Percentiles rank a stretch among this genome's conserved stretches.
Evolutionary conservation across 2,888 invertebrate genomes (phyloP).

Genomic region (Caenorhabditis sp.): DNA sequence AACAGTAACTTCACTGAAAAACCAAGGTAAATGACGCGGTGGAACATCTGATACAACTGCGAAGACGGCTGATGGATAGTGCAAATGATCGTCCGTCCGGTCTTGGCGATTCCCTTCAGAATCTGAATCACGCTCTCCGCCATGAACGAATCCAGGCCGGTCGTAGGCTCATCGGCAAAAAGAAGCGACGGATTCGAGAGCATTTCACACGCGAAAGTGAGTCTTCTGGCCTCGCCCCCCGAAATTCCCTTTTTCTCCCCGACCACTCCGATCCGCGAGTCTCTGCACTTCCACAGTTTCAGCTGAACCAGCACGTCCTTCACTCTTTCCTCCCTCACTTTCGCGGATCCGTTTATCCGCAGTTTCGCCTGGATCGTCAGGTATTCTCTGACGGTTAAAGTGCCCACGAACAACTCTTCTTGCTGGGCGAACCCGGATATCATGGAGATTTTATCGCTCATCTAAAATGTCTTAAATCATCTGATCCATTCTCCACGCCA

Average conservation of each 20-base stretch:
- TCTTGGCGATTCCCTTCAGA: constrained; percentile 72
- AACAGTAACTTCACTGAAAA: not conserved
- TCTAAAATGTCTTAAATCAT: constrained; percentile 43
- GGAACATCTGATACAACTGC: constrained; percentile 74
- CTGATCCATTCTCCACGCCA: not conserved
- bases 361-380: constrained; percentile 68
- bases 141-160: constrained; percentile 92
- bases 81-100: constrained; percentile 75
- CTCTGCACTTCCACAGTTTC: constrained; percentile 89
- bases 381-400: constrained; percentile 75
- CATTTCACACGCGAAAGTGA: constrained; percentile 91
- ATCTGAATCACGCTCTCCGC: constrained; percentile 89
- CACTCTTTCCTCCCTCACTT: constrained; percentile 37
- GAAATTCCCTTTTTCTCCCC: constrained; percentile 83
- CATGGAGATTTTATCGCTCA: constrained; percentile 60
- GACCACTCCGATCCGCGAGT: constrained; percentile 91
- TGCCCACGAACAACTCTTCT: constrained; percentile 75
- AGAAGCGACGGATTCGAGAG: constrained; percentile 91
- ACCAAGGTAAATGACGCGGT: constrained; percentile 84
- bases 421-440: constrained; percentile 75
- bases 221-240: constrained; percentile 83
- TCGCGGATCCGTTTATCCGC: constrained; percentile 30
- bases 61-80: constrained; percentile 78
- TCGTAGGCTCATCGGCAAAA: constrained; percentile 96
- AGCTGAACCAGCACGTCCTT: constrained; percentile 86